Evolutionary conservation across 2,113 vertebrate species (phyloP).

Genomic region (Antechinus stuartii): DNA sequence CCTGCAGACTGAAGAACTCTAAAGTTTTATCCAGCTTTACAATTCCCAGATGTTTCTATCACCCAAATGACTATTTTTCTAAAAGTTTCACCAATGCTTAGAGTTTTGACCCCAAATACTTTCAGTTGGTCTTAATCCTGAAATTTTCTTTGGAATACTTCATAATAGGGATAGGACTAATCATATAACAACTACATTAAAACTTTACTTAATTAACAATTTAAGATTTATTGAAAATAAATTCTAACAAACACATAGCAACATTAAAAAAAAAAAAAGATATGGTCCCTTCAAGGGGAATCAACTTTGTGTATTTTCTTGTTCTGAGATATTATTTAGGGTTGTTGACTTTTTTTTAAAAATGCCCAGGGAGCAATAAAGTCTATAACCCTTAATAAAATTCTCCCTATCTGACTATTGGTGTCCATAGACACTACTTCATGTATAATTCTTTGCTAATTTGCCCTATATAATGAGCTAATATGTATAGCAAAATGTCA

Average conservation of each 20-base stretch:
- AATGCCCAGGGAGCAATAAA: background rate
- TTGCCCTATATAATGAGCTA: background rate
- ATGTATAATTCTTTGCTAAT: background rate
- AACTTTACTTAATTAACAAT: background rate
- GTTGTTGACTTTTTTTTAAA: background rate
- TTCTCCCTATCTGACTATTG: background rate
- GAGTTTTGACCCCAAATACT: background rate
- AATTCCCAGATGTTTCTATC: background rate
- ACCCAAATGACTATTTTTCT: background rate
- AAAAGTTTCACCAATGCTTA: background rate
- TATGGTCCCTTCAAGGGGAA: background rate
- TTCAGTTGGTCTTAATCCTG: constrained; percentile 20
- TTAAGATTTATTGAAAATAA: constrained; percentile 40
- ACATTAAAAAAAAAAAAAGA: background rate
- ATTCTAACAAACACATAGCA: background rate
- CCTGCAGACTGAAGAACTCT: background rate
- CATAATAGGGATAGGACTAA: background rate
- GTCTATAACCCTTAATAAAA: background rate
- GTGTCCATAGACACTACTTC: background rate
- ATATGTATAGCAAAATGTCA: background rate
- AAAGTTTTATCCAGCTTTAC: background rate
- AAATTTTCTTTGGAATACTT: constrained; percentile 25
- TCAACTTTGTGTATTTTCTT: background rate
- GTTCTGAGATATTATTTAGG: background rate
- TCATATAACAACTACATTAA: constrained; percentile 4